Base-by-base conservation (phyloP, 2,797 vertebrate species). In the Anabas testudineus region DNA sequence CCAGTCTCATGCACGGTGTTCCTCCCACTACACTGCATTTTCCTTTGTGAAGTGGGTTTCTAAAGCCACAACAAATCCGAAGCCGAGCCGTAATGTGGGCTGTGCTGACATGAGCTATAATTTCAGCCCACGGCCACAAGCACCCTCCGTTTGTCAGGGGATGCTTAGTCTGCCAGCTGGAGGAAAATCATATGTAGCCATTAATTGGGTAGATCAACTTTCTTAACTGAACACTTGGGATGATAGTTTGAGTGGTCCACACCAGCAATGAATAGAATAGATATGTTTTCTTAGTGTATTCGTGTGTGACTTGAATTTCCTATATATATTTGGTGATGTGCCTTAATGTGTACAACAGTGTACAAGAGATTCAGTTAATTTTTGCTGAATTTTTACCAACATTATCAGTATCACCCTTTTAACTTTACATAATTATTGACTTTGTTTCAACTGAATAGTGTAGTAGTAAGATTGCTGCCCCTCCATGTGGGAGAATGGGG, bases 1-100 rank as follows among this genome's bases (percentile, higher is more conserved):
- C 85, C 80, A 74, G 55, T 47, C 53, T 71, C 34, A 54, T 37
- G 24, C 57, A 2, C 18, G 30, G 18, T 34, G 43, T 24, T 70
- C 73, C 67, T 74, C 84, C 77, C 71, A 78, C 81, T n/a, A 19
- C 24, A 18, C 16, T 42, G 56, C n/a, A 7, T 57, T 74, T 80
- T 78, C 78, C 76, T 78, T 52, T 82, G 63, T 85, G 82, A 87
- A 84, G 83, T 71, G 76, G 74, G 67, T 82, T 80, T 48, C 47
- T 62, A 13, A 65, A 82, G 71, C 83, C 84, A 78, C 84, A 81
- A 58, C 45, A 70, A 72, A 73, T 69, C 58, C 8, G 0, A 51
- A 22, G 42, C 65, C 3, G 34, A 51, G 57, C 59, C 75, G 32
- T 58, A 45, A 72, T 80, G 84, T 89, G 80, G 75, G 71, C 55